These are phyloP conservation scores for Battus philenor DNA, from an alignment of 1,140 invertebrate species.

Conservation along the genomic window DNA sequence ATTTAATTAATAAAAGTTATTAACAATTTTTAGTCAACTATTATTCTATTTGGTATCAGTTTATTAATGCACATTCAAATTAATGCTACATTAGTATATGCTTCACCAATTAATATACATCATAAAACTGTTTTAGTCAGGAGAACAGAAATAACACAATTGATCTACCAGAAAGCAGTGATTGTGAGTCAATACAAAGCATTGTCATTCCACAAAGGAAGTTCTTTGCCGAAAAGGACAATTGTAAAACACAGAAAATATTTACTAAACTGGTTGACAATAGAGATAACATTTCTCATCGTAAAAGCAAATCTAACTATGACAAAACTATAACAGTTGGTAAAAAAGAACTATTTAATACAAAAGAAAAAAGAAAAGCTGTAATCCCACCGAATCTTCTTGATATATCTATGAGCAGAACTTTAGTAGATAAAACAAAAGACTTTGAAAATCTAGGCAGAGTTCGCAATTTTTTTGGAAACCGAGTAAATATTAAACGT, in stretches of 20 bases:
- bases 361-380: constrained; percentile 35
- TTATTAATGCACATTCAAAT: not conserved
- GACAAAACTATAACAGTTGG: constrained; percentile 41
- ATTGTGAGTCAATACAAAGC: constrained; percentile 58
- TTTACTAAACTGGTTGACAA: constrained; percentile 38
- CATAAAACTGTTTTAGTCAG: constrained; percentile 66
- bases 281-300: constrained; percentile 35
- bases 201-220: constrained; percentile 56
- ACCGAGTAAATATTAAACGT: constrained; percentile 37
- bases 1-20: not conserved
- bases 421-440: constrained; percentile 42
- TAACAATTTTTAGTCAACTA: not conserved
- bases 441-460: constrained; percentile 33
- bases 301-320: constrained; percentile 30
- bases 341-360: constrained; percentile 42
- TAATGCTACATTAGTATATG: constrained; percentile 4
- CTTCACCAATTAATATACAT: too few relatives aligned
- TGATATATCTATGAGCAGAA: constrained; percentile 48
- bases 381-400: constrained; percentile 46
- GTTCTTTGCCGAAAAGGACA: constrained; percentile 47
- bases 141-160: constrained; percentile 47
- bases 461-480: constrained; percentile 51
- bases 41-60: not conserved
- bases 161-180: constrained; percentile 60
- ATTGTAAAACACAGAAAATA: constrained; percentile 34